Evolutionary conservation across 2,888 invertebrate genomes (phyloP), one percentile per base, ranked within the genome.

Genomic region (Polyploca ridens): DNA sequence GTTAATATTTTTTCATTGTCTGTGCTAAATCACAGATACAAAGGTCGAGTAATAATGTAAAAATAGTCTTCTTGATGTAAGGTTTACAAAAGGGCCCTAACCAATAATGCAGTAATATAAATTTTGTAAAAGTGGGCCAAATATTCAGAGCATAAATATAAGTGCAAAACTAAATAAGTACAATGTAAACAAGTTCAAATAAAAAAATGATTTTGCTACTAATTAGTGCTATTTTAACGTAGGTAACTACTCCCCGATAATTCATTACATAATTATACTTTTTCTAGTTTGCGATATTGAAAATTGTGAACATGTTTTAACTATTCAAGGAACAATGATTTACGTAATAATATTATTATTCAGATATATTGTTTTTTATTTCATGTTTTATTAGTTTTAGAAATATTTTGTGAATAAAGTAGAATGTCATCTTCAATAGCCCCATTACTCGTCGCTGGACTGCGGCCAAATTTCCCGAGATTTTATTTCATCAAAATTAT

Each of bases 401-500:
- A 64, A 64, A 66, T 68, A 68, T 68, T 71, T 69, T 75, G 66
- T 75, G 64, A 70, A 70, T 74, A 71, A 80, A 77, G 69, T 72
- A 74, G 79, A 82, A 81, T 81, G 78, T 78, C 77, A 82, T 83
- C 79, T 84, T 82, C 81, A 84, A 85, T 85, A 85, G 83, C 83
- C 79, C 85, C 80, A 87, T 88, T 87, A 86, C 84, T 85, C 82
- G 79, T 73, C 66, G 71, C 82, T 92, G 93, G 93, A 90, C 64
- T 19, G 44, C 63, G 44, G 88, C 93, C 93, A 93, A 89, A 80
- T 84, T 82, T 82, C 79, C 78, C 84, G 81, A 86, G 77, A 88
- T 90, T 88, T 90, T 83, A 85, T 90, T 88, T 85, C 90, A 90
- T 90, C 88, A 89, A 89, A 88, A 90, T 90, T 87, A 92, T 91